Conservation (phyloP, 1,140 invertebrate genomes). For the Cotesia chilonis region DNA sequence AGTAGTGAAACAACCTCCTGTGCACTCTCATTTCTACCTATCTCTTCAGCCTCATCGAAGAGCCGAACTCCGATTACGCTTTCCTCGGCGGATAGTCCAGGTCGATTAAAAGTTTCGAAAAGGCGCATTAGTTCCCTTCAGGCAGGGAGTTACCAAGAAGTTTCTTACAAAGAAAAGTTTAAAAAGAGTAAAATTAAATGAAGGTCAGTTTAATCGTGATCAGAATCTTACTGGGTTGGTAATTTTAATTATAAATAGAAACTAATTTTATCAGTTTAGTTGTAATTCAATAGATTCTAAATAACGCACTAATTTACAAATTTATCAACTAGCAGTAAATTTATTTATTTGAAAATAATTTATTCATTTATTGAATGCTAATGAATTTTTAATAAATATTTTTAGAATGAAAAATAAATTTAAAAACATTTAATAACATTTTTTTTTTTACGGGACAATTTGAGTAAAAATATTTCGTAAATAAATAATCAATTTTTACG, state of each 20-base stretch:
- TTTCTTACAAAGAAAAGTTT: conserved; percentile 29
- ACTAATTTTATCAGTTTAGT: background rate
- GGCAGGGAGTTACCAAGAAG: conserved; percentile 10
- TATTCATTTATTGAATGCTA: too few relatives aligned
- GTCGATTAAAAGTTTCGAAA: conserved; percentile 35
- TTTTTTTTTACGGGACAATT: too few relatives aligned
- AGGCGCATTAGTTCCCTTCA: conserved; percentile 30
- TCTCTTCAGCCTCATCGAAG: conserved; percentile 11
- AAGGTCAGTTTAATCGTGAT: conserved; percentile 26
- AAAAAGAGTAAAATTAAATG: conserved; percentile 21
- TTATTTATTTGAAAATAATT: too few relatives aligned
- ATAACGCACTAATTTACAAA: too few relatives aligned
- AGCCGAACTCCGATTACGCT: conserved; percentile 34
- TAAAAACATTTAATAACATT: too few relatives aligned
- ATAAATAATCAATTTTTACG: too few relatives aligned
- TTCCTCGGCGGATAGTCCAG: conserved; percentile 15
- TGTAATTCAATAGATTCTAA: background rate
- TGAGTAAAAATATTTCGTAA: too few relatives aligned
- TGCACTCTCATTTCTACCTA: background rate
- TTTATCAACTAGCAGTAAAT: too few relatives aligned
- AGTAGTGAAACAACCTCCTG: conserved; percentile 3
- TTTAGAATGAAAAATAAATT: too few relatives aligned
- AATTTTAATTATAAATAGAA: background rate
- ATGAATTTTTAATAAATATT: too few relatives aligned
- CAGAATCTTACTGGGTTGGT: too few relatives aligned